A percentile compares a stretch with the other conserved stretches of the same genome.
Conservation (phyloP, 2,888 invertebrate species). For the Cheiracanthium punctorium region DNA sequence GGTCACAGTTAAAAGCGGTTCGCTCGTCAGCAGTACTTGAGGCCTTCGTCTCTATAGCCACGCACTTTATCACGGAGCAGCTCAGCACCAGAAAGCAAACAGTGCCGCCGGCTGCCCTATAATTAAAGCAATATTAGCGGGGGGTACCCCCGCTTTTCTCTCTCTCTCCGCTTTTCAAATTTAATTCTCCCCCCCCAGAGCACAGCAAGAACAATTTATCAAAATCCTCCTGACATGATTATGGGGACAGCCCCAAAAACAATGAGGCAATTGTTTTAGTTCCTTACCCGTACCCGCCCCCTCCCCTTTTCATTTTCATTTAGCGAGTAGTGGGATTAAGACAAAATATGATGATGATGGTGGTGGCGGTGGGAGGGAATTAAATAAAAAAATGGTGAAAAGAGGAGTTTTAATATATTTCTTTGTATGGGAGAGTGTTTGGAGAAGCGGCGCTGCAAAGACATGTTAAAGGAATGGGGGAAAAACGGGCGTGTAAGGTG, state of each 20-base stretch:
- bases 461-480: constrained; percentile 33
- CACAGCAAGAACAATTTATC: constrained; percentile 63
- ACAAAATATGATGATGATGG: constrained; percentile 27
- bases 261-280: constrained; percentile 67
- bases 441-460: constrained; percentile 40
- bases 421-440: constrained; percentile 55
- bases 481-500: not conserved
- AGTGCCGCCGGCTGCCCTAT: constrained; percentile 62
- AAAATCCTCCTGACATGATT: constrained; percentile 67
- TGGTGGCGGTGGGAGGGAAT: not conserved
- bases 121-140: constrained; percentile 70
- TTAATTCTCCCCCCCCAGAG: constrained; percentile 63
- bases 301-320: constrained; percentile 66
- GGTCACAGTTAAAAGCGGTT: constrained; percentile 66
- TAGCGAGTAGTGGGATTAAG: constrained; percentile 31
- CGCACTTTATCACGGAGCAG: constrained; percentile 65
- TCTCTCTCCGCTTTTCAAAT: constrained; percentile 47
- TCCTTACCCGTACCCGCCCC: no score
- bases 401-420: constrained; percentile 62
- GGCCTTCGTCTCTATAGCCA: constrained; percentile 57
- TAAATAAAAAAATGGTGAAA: constrained; percentile 16
- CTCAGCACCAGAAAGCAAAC: constrained; percentile 64
- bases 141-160: constrained; percentile 53
- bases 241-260: constrained; percentile 61
- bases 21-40: constrained; percentile 67